Conservation (phyloP, 2,113 vertebrate genomes). For the Pantherophis guttatus region DNA sequence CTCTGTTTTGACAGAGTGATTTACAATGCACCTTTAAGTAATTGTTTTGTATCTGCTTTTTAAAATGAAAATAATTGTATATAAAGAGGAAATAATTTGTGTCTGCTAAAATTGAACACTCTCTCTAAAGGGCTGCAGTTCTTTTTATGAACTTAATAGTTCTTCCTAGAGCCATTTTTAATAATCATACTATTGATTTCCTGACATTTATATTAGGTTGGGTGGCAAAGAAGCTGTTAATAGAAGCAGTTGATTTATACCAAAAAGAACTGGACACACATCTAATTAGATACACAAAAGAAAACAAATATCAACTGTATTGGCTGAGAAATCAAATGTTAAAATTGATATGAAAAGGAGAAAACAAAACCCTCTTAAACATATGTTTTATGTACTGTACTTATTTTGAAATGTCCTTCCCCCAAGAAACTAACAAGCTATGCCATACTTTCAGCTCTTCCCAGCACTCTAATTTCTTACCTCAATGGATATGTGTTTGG, state of each 20-base stretch:
- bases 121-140: background rate
- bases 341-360: background rate
- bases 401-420: background rate
- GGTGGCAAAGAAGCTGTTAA: background rate
- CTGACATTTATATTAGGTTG: background rate
- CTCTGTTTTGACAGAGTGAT: constrained; percentile 14
- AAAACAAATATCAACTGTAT: background rate
- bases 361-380: background rate
- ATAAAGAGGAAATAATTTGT: constrained; percentile 16
- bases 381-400: background rate
- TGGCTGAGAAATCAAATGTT: background rate
- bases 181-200: background rate
- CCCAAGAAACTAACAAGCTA: background rate
- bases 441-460: background rate
- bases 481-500: background rate
- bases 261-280: background rate
- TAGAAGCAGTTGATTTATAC: background rate
- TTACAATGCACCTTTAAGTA: constrained; percentile 6
- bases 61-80: constrained; percentile 8
- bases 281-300: background rate
- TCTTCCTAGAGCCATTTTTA: constrained; percentile 2
- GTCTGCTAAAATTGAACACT: background rate
- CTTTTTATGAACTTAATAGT: background rate
- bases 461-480: background rate
- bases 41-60: constrained; percentile 8